Evolutionary conservation across 2,888 invertebrate genomes (phyloP), one percentile per base, ranked within the genome.

Genomic region (Caenorhabditis sulstoni): DNA sequence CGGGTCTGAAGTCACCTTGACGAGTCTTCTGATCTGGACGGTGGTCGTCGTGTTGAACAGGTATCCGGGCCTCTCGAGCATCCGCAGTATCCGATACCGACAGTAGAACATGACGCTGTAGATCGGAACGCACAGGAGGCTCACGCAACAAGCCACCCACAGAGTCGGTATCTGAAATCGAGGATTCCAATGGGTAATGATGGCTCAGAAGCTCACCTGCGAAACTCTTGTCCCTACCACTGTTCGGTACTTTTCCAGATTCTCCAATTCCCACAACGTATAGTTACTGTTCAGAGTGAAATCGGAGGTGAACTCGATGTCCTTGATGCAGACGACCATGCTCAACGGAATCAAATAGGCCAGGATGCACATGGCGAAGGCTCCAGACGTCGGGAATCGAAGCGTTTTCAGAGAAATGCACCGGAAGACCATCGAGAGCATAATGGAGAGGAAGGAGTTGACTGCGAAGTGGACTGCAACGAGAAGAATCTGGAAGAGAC

Each of bases 91-190:
- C 12, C 64, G 50, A 16, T 45, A 67, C 41, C 79, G 53, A 41
- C 79, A 79, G 62, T 73, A 79, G 57, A 73, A 79, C 79, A 79
- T 79, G 18, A 79, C 74, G 37, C 57, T 58, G 53, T 73, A 79
- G 16, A 79, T 79, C 0, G 79, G 79, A 3, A 74, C 53, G 44
- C 37, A 64, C 0, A 79, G 65, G 3, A 58, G 16, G 14, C 64
- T 74, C 9, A 79, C 74, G 29, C 79, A 79, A 20, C 65, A 68
- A 12, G 67, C 62, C 1, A 74, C 62, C 79, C 79, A 79, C 4
- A 73, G 58, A 2, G 79, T 73, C 12, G 79, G 73, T 12, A 68
- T 37, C 67, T 79, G 71, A 7, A 29, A 29, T 29, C 29, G 4
- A 7, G 7, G 29, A 29, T 29, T 29, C 3, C 29, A 35, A 49